These are phyloP conservation scores for Pyrrhosoma nymphula DNA, from an alignment of 2,888 invertebrate species.

Conservation along the genomic window DNA sequence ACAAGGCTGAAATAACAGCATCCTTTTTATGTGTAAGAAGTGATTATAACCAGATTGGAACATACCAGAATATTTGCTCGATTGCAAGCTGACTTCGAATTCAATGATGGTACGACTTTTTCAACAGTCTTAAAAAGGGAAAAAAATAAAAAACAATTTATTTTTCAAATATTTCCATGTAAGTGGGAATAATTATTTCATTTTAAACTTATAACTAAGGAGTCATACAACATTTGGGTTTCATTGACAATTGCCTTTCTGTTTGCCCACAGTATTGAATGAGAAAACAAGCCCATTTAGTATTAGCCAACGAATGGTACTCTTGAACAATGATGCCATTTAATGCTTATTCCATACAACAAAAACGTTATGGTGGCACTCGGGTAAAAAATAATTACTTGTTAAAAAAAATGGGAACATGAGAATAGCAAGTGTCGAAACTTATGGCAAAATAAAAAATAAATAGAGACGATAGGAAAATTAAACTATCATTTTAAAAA, in stretches of 20 bases:
- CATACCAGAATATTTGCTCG: conserved; percentile 64
- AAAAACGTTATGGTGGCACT: background rate
- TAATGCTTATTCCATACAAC: background rate
- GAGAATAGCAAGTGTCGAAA: background rate
- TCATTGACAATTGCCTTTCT: background rate
- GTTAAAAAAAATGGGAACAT: background rate
- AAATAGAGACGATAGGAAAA: background rate
- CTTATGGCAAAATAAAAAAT: background rate
- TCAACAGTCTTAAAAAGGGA: conserved; percentile 59
- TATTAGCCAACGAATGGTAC: background rate
- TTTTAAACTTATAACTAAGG: background rate
- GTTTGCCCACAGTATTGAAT: background rate
- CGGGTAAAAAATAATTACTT: background rate
- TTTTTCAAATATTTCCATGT: background rate
- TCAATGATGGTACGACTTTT: conserved; percentile 57
- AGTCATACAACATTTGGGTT: background rate
- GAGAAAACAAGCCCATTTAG: background rate
- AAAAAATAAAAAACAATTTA: conserved; percentile 46
- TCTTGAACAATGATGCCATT: background rate
- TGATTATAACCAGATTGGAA: conserved; percentile 56
- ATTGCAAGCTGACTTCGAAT: conserved; percentile 66
- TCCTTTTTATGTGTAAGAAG: conserved; percentile 40
- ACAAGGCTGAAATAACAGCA: conserved; percentile 50
- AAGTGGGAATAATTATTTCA: background rate
- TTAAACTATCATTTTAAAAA: background rate